phyloP scores from a whole-genome alignment of 2,113 vertebrate species.

The Platysteira castanea region DNA sequence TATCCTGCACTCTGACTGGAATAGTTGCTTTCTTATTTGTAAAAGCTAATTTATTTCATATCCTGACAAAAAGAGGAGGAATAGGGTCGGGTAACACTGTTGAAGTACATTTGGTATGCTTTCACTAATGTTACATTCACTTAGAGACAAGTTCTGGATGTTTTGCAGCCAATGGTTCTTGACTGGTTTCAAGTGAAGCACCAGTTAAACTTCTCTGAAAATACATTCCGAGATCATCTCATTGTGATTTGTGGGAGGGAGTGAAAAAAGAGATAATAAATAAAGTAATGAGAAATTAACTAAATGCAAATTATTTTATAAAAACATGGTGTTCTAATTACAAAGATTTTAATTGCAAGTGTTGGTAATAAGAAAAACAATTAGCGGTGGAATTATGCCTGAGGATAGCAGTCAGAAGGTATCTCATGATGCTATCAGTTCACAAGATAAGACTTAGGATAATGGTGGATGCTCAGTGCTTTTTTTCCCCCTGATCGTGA shows the following conservation, averaged over 20 bases:
- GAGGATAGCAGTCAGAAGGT: slow-evolving; percentile 30
- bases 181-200: not conserved
- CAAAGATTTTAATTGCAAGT: slow-evolving; percentile 41
- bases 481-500: not conserved
- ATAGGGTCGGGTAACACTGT: not conserved
- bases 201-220: not conserved
- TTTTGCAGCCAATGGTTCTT: not conserved
- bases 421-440: not conserved
- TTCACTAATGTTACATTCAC: not conserved
- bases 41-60: not conserved
- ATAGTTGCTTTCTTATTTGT: not conserved
- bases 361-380: slow-evolving; percentile 57
- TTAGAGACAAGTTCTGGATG: not conserved
- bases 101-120: not conserved
- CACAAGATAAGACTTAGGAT: not conserved
- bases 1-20: not conserved
- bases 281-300: slow-evolving; percentile 56
- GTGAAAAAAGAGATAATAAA: slow-evolving; percentile 29
- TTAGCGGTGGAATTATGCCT: slow-evolving; percentile 37
- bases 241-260: slow-evolving; percentile 3
- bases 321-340: slow-evolving; percentile 42
- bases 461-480: not conserved
- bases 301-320: slow-evolving; percentile 45
- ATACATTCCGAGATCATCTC: not conserved
- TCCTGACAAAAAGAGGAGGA: not conserved